Base-by-base conservation (phyloP, 2,797 vertebrate species). In the Cryptoprocta ferox region DNA sequence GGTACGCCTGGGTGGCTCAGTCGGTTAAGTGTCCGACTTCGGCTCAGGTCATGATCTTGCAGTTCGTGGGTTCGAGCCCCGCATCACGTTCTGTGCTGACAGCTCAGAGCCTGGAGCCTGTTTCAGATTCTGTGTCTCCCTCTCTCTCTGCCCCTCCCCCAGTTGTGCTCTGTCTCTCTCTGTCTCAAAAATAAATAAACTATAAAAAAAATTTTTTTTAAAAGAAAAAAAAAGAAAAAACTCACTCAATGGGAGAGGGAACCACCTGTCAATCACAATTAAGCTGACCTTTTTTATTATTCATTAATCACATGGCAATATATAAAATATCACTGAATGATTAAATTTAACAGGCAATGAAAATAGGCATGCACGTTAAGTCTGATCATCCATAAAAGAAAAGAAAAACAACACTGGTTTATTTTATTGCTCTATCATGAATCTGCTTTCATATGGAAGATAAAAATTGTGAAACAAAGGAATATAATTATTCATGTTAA, bases 361-460 rank as follows among this genome's bases (percentile, higher is more conserved):
- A 97, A 96, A 89, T 2, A 30, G 21, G 35, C 84, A 92, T 39
- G 56, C 37, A 84, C 18, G 45, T 83, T 86, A 85, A 88, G 37
- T 88, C 12, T 81, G 21, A 81, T 89, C 66, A 89, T 61, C 92
- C 61, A 81, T 56, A 65, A 84, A 95, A 79, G 24, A 92, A 91
- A 90, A 91, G 30, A 95, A 96, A 92, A 96, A 50, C 48, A 97
- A 68, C n/a, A 93, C 24, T 45, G 7, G 2, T 53, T 91, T 94
- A 79, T 83, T 92, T 93, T 73, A 90, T 5, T 59, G 2, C 13
- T 92, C 28, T 76, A 84, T 26, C 24, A 82, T 70, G 30, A 94
- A 63, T 73, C 28, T n/a, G 8, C 26, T 75, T 85, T 85, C 14
- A 71, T 18, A 63, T 21, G 12, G 6, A 26, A 10, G 24, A 84